Conservation (phyloP, 2,797 vertebrate species). For the Momotus momota region DNA sequence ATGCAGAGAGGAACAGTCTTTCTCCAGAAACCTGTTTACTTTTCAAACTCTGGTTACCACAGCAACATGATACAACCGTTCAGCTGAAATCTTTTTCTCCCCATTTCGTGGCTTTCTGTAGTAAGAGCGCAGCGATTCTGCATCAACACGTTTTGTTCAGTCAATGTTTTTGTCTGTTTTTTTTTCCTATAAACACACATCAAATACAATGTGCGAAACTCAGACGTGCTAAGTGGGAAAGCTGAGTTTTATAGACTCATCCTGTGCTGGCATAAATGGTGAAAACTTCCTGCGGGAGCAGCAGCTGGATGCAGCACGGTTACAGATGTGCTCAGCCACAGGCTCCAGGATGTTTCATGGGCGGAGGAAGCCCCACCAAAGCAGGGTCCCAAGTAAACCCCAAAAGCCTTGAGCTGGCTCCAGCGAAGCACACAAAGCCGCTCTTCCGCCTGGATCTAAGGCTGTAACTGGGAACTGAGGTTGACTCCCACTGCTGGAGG, state of each 20-base stretch:
- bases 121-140: conserved; percentile 27
- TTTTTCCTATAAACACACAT: conserved; percentile 73
- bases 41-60: conserved; percentile 61
- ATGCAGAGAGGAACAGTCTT: neutral
- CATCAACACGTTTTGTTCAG: conserved; percentile 59
- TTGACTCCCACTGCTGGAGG: neutral
- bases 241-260: neutral
- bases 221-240: conserved; percentile 50
- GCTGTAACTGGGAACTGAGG: neutral
- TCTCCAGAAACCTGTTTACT: conserved; percentile 63
- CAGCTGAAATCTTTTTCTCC: conserved; percentile 30
- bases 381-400: neutral
- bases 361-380: neutral
- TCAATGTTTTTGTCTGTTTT: conserved; percentile 62
- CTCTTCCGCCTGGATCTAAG: neutral
- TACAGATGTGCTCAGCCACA: neutral
- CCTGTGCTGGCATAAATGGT: neutral
- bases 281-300: neutral
- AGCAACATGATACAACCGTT: conserved; percentile 52
- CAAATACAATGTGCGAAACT: conserved; percentile 64
- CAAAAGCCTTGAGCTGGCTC: neutral
- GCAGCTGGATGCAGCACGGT: neutral
- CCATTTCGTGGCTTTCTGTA: neutral
- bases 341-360: fast-evolving
- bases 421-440: neutral